A percentile compares a stretch with the other conserved stretches of the same genome.
Conservation (phyloP, 2,113 vertebrate species). For the Columba livia region DNA sequence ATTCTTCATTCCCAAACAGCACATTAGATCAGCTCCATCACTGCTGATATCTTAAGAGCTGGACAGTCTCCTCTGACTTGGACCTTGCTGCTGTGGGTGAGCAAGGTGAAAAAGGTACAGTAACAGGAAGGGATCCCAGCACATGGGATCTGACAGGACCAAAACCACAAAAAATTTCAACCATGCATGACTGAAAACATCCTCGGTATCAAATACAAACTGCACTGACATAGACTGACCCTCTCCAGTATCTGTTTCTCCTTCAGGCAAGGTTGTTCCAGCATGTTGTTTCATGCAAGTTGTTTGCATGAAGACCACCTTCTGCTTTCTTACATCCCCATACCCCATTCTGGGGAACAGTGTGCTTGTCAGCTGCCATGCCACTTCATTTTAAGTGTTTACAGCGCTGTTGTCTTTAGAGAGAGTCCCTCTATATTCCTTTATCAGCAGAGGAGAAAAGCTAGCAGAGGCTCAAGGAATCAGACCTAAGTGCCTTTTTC, state of each 20-base stretch:
- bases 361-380: not conserved
- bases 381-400: not conserved
- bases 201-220: not conserved
- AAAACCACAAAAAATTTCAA: not conserved
- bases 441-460: not conserved
- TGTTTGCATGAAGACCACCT: not conserved
- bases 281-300: not conserved
- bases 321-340: not conserved
- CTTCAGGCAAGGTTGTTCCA: rapidly evolving
- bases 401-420: not conserved
- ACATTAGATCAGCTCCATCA: not conserved
- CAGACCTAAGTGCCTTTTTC: not conserved
- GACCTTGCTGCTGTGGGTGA: not conserved
- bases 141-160: not conserved
- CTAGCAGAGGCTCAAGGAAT: not conserved
- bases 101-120: not conserved
- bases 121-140: not conserved
- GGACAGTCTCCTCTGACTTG: not conserved
- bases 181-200: rapidly evolving
- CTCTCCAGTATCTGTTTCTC: not conserved
- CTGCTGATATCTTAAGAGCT: not conserved
- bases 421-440: not conserved
- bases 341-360: not conserved
- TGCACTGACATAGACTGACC: not conserved
- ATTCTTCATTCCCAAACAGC: not conserved